Evolutionary conservation across 2,888 invertebrate species (phyloP), one percentile per base, ranked within the genome.

Genomic region (Meiosimyza decipiens): DNA sequence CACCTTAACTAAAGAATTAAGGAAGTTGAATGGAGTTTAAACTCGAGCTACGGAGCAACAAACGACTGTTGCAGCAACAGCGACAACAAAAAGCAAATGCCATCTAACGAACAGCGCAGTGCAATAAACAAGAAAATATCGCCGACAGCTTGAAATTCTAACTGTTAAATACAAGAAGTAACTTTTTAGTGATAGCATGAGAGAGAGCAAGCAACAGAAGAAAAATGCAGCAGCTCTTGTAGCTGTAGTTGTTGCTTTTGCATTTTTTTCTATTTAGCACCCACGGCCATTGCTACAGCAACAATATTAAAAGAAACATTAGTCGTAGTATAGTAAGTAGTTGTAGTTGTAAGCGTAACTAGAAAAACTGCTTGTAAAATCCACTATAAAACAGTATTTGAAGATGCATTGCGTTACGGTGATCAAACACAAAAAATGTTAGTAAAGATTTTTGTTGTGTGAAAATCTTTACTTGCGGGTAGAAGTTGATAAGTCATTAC

Each of bases 191-290:
- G 12, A 40, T 33, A 15, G 40, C 6, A 28, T 28, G 22, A 22
- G 28, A 28, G 28, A 28, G 28, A 28, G 28, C 28, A 28, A 33
- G 60, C 22, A 51, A 28, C 28, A 40, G 40, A 3, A 7, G 40
- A 40, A 40, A 40, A 40, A 40, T 66, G 66, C 51, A n/a, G 50
- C 52, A 15, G 16, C 57, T 67, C 49, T 22, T 16, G 49, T 28
- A 22, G 22, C 18, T 40, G 50, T 50, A 22, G 22, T 33, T 65
- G 65, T 15, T 16, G 55, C 15, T 69, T 51, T 15, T 33, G 72
- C 60, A 71, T 71, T 65, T 33, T 50, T 64, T 71, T 13, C 72
- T 71, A 63, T 73, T 63, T 73, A 66, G 60, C 72, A 72, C 69
- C 69, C 69, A 69, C 69, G 69, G 69, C 69, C 51, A 49, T 50